Conservation (phyloP, 2,797 vertebrate species). For the Centropyge bicolor region DNA sequence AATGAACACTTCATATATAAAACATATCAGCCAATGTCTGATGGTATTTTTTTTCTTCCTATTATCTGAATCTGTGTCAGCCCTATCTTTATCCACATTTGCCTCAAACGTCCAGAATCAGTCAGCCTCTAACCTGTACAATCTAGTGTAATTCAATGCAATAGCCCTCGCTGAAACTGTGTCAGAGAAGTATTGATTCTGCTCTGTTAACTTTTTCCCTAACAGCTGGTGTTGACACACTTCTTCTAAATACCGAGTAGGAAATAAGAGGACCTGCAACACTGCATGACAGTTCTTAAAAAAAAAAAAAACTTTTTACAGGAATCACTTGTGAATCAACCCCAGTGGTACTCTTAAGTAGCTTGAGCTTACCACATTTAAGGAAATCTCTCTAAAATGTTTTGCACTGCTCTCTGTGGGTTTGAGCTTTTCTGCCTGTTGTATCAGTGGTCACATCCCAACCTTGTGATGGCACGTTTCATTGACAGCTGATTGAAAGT, state of each 20-base stretch:
- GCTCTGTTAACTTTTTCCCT: not conserved
- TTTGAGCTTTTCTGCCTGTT: not conserved
- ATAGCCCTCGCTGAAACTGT: not conserved
- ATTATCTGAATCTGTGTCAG: no score
- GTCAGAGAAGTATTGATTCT: not conserved
- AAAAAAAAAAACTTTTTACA: not conserved
- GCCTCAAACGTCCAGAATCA: no score
- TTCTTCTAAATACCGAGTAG: not conserved
- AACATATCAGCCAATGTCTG: no score
- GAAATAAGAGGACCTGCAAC: not conserved
- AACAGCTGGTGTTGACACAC: not conserved
- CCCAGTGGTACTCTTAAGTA: not conserved
- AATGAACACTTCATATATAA: no score
- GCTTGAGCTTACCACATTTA: not conserved
- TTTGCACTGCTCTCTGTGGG: not conserved
- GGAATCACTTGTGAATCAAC: not conserved
- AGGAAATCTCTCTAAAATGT: not conserved
- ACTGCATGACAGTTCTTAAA: not conserved
- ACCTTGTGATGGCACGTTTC: not conserved
- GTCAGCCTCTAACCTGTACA: not conserved
- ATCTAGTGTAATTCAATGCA: not conserved
- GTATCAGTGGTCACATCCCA: not conserved
- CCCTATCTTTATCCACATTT: no score
- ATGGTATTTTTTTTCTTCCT: no score
- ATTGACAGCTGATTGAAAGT: not conserved